Base-by-base conservation (phyloP, 2,113 vertebrate species). In the Menidia beryllina region DNA sequence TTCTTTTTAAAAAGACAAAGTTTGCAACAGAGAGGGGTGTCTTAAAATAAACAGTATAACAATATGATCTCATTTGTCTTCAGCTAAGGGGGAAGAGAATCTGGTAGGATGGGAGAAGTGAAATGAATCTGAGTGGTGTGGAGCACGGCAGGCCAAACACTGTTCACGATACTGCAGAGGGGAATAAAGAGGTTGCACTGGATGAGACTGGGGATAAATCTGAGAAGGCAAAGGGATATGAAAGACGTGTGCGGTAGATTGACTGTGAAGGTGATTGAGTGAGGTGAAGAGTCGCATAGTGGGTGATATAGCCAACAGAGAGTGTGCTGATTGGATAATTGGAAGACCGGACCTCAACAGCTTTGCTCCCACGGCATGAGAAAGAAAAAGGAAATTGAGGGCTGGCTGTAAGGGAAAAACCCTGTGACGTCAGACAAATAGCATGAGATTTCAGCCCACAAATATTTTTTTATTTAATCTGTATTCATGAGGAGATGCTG, bases 291-390 rank as follows among this genome's bases (percentile, higher is more conserved):
- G 66, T 69, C 76, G 66, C 53, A 39, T 63, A 15, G 69, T 78
- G 54, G 66, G 51, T 77, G 82, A 79, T 73, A 61, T 24, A 66
- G 55, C 87, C 74, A 48, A 77, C 74, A 67, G 72, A 55, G 75
- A 77, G 69, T 54, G 4, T 63, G 43, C 62, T 82, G 80, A 89
- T 85, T 89, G 78, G 77, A 77, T 87, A 89, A 87, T 76, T 82
- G 81, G 76, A 82, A 77, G 67, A 77, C 72, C 70, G 72, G 69
- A 82, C 72, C 51, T 69, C 53, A 51, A 56, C 55, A 48, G 12
- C 41, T 23, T 65, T 43, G 34, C 53, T 70, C 47, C 26, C 13
- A 17, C 43, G 8, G 24, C 56, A 38, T 56, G 34, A 52, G 58
- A 50, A 73, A 43, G 10, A 3, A 34, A 34, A 34, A 53, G 19